phyloP scores from a whole-genome alignment of 1,140 invertebrate genomes.

The Steinernema feltiae region DNA sequence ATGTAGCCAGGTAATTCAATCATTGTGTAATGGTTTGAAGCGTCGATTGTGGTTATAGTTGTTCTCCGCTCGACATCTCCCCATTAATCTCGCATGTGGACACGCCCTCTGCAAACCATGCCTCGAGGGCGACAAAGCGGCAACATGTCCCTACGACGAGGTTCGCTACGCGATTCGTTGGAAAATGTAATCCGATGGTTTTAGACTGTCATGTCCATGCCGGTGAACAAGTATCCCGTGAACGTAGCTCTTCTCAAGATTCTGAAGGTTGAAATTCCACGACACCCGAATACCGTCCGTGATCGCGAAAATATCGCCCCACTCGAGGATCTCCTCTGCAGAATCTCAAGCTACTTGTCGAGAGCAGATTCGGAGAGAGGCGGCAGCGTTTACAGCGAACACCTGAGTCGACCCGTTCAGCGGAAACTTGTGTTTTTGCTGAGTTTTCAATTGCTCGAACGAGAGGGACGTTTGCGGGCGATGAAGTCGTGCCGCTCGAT shows the following conservation, averaged over 20 bases:
- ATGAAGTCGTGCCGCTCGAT: slow-evolving; percentile 74
- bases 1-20: slow-evolving; percentile 37
- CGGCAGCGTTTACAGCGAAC: slow-evolving; percentile 44
- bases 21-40: background rate
- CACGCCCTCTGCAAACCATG: slow-evolving; percentile 44
- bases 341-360: slow-evolving; percentile 32
- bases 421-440: slow-evolving; percentile 83
- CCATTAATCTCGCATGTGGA: slow-evolving; percentile 47
- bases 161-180: background rate
- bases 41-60: slow-evolving; percentile 33
- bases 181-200: background rate
- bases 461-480: slow-evolving; percentile 65
- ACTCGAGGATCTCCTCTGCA: slow-evolving; percentile 3
- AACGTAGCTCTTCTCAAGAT: slow-evolving; percentile 31
- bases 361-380: slow-evolving; percentile 43
- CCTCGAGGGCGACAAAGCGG: background rate
- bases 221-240: slow-evolving; percentile 22
- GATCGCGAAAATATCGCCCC: background rate
- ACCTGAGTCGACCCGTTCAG: slow-evolving; percentile 83
- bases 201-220: slow-evolving; percentile 20
- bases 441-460: slow-evolving; percentile 83
- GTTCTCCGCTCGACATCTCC: slow-evolving; percentile 36
- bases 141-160: slow-evolving; percentile 29
- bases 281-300: background rate
- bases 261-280: background rate